Percentiles rank a stretch among this genome's conserved stretches.
Conservation (phyloP, 2,113 vertebrate species). For the Mesitornis unicolor region DNA sequence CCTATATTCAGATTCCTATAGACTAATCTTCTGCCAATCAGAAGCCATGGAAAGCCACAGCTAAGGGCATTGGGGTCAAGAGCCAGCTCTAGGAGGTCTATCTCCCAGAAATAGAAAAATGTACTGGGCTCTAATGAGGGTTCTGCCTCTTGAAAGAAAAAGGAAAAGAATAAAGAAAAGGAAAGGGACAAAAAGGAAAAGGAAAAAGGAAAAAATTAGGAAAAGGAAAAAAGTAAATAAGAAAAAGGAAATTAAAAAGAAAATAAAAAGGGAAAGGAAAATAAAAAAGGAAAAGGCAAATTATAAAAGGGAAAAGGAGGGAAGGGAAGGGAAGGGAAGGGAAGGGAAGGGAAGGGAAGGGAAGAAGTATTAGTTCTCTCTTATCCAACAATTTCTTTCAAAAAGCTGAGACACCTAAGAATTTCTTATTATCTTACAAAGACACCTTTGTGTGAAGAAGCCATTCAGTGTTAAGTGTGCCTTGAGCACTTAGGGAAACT, state of each 20-base stretch:
- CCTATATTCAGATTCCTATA: neutral
- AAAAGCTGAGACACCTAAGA: neutral
- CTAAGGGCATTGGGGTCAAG: neutral
- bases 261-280: accelerated
- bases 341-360: neutral
- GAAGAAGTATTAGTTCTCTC: neutral
- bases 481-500: neutral
- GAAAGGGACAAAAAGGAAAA: neutral
- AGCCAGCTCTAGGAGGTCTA: neutral
- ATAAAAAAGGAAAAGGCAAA: neutral
- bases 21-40: neutral
- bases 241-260: neutral
- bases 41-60: neutral
- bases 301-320: neutral
- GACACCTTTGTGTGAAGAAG: neutral
- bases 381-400: neutral
- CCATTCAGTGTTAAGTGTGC: neutral
- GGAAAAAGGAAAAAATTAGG: accelerated
- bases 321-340: no score
- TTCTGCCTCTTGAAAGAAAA: neutral
- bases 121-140: neutral
- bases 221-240: neutral
- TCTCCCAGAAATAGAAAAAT: neutral
- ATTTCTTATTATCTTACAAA: neutral
- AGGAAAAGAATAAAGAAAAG: neutral